Base-by-base conservation (phyloP, 1,140 invertebrate species). In the Ctenoplectra terminalis region DNA sequence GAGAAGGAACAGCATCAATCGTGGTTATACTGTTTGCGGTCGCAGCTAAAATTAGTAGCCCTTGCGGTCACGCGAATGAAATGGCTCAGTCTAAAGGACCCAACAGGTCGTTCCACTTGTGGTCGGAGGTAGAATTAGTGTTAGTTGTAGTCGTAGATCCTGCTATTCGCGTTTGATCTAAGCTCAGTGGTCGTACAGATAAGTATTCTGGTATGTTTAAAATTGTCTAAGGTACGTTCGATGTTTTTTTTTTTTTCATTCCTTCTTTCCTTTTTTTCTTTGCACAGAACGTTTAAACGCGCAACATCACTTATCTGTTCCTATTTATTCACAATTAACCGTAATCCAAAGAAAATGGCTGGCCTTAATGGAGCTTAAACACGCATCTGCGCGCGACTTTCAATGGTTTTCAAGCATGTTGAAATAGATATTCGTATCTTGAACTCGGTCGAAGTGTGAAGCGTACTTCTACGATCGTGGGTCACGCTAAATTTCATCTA, bases 91-190 rank as follows among this genome's bases (percentile, higher is more conserved):
- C 43, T 29, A 20, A 26, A 11, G 40, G 56, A 61, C 40, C 58
- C 56, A 74, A 74, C 72, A 74, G 72, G 72, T 75, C 72, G 40
- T 63, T 75, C 29, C 23, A 75, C 72, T 74, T 37, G 56, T 37
- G 72, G 43, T 50, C 29, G 15, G 17, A n/a, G 29, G 71, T 64
- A 64, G 23, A 64, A 75, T 75, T 64, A 64, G 58, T 29, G 31
- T 40, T 46, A 64, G 46, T 37, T 11, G 46, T 26, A 13, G 31
- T 52, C 58, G n/a, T 64, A 75, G 46, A 66, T 66, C n/a, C 61
- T 43, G 20, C 34, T 34, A 15, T 66, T 52, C 23, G 17, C 34
- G n/a, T 64, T 61, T 64, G n/a, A 40, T 52, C 31, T 52, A 40
- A 11, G n/a, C 9, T 50, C 31, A 29, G 13, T 43, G 64, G 13